Evolutionary conservation across 1,140 invertebrate genomes (phyloP), one percentile per base, ranked within the genome.

Genomic region (Drosophila dunni): DNA sequence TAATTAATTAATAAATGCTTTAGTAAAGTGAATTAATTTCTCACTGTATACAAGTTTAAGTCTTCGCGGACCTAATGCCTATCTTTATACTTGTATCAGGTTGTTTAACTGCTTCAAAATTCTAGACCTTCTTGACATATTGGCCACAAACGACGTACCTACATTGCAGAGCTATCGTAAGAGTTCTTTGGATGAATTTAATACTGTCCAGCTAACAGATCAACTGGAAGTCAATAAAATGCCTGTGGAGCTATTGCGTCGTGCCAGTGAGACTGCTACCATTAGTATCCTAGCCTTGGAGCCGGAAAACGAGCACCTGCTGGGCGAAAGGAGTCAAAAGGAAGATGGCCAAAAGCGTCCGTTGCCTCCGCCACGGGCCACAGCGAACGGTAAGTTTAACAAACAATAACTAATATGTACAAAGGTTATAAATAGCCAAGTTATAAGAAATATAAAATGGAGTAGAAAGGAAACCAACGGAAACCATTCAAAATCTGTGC

Each of bases 241-340:
- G 45, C 84, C 79, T 4, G 46, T 74, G 34, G 79, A 88, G 7
- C 51, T 86, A 20, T 15, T 86, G 34, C 68, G 84, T 2, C 72
- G 83, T 0, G 79, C 68, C 46, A 86, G 84, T 34, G 69, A 78
- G 50, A 89, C 76, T 15, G 83, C 82, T 1, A 83, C 84, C 5
- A 68, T 71, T 20, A 74, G 77, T 24, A 86, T 86, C 3, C 34
- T 86, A 3, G 67, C 79, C n/a, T 24, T 79, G 54, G 86, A 88
- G 24, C 75, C 78, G 0, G 81, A 91, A 36, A 78, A 70, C 40
- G 62, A 91, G 50, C 88, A 79, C 46, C 70, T 90, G 38, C 57
- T 90, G 42, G 71, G 71, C 36, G 68, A 15, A 33, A 7, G 36
- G 9, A 2, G 15, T 9, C 54, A 33, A n/a, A 51, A 48, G 10